These are phyloP conservation scores for Nomada flava DNA, from an alignment of 2,888 invertebrate species.

Conservation along the genomic window DNA sequence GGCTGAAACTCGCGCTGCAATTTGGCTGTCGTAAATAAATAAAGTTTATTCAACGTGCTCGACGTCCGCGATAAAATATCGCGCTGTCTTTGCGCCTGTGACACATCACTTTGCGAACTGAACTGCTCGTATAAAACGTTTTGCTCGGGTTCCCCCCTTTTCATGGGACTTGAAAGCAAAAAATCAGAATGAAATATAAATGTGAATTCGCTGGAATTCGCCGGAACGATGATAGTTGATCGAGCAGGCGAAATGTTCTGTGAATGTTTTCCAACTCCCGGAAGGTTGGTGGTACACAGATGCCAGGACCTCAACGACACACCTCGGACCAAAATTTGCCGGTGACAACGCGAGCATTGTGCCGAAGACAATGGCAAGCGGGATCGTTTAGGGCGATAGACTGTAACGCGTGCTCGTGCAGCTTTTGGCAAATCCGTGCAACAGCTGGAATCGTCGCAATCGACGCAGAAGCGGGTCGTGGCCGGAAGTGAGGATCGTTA, in stretches of 20 bases:
- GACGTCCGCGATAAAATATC: slow-evolving; percentile 18
- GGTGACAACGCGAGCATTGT: slow-evolving; percentile 41
- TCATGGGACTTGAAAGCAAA: not conserved
- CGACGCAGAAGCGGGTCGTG: slow-evolving; percentile 33
- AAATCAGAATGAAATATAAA: not conserved
- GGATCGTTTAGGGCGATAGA: slow-evolving; percentile 25
- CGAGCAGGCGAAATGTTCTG: too few relatives aligned
- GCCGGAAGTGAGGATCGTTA: slow-evolving; percentile 63
- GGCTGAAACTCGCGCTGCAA: not conserved
- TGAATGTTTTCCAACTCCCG: not conserved
- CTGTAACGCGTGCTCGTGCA: slow-evolving; percentile 11
- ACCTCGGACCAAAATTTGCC: slow-evolving; percentile 29
- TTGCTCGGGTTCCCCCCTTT: not conserved
- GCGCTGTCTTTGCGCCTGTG: not conserved
- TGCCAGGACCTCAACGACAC: not conserved
- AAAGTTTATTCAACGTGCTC: slow-evolving; percentile 9
- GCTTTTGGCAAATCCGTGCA: slow-evolving; percentile 50
- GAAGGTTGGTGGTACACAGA: not conserved
- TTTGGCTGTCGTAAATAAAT: slow-evolving; percentile 26
- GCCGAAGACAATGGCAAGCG: slow-evolving; percentile 39
- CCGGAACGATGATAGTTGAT: too few relatives aligned
- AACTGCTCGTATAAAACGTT: not conserved
- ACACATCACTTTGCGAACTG: slow-evolving; percentile 21
- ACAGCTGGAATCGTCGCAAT: slow-evolving; percentile 60
- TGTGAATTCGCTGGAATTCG: too few relatives aligned